phyloP scores from a whole-genome alignment of 2,888 invertebrate genomes.

The Malthinus seriepunctatus region DNA sequence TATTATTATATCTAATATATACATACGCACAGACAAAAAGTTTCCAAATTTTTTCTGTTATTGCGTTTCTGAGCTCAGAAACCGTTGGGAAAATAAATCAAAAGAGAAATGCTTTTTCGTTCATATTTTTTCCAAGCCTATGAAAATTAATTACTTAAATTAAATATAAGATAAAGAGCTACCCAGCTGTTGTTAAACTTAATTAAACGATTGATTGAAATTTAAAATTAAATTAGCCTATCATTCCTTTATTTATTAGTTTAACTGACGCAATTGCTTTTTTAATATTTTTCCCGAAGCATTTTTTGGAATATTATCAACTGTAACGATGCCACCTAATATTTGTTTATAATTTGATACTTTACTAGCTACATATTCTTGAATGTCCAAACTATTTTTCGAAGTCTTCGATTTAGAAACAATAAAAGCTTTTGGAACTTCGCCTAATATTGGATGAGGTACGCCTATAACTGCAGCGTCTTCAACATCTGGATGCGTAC shows the following conservation, averaged over 20 bases:
- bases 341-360: conserved; percentile 77
- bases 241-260: no score
- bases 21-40: no score
- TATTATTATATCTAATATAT: no score
- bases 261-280: background rate
- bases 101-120: no score
- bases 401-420: conserved; percentile 55
- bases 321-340: conserved; percentile 66
- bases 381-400: conserved; percentile 59
- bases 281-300: conserved; percentile 78
- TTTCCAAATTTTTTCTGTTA: no score
- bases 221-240: no score
- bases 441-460: conserved; percentile 67
- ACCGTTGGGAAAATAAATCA: no score
- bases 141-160: no score
- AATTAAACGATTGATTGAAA: background rate
- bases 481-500: conserved; percentile 69
- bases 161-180: background rate
- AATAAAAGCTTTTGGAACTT: conserved; percentile 74
- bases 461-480: conserved; percentile 84
- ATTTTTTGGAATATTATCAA: conserved; percentile 74
- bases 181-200: background rate
- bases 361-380: conserved; percentile 63
- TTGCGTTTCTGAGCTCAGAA: no score
- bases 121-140: no score